phyloP scores from a whole-genome alignment of 2,797 vertebrate genomes.

The Fringilla coelebs region DNA sequence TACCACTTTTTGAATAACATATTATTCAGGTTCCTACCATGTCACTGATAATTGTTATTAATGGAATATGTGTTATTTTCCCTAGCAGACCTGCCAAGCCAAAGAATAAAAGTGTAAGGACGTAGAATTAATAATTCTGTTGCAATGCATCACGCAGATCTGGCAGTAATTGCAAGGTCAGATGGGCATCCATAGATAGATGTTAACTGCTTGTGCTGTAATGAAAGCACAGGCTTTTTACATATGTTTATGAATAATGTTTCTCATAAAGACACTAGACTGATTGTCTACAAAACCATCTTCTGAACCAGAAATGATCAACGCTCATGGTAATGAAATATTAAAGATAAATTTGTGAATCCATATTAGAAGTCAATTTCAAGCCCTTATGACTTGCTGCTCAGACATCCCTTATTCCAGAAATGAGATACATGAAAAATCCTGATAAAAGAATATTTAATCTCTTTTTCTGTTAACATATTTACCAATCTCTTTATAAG shows the following conservation, averaged over 20 bases:
- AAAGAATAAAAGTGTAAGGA: slow-evolving; percentile 63
- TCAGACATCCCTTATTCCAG: slow-evolving; percentile 52
- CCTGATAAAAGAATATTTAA: background rate
- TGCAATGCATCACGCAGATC: slow-evolving; percentile 61
- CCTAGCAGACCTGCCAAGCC: slow-evolving; percentile 27
- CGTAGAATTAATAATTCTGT: slow-evolving; percentile 69
- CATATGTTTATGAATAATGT: slow-evolving; percentile 70
- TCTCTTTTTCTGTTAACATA: background rate
- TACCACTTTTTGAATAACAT: background rate
- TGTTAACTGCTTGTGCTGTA: slow-evolving; percentile 67
- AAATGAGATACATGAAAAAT: slow-evolving; percentile 45
- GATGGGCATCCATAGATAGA: slow-evolving; percentile 60
- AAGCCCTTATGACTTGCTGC: slow-evolving; percentile 40
- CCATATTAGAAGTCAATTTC: slow-evolving; percentile 60
- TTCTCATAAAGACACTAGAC: slow-evolving; percentile 65
- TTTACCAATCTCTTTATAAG: slow-evolving; percentile 24
- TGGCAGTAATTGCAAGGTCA: slow-evolving; percentile 74
- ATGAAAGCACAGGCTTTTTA: slow-evolving; percentile 69
- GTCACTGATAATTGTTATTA: slow-evolving; percentile 67
- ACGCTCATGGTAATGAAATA: slow-evolving; percentile 69
- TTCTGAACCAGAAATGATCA: slow-evolving; percentile 62
- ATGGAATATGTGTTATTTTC: slow-evolving; percentile 43
- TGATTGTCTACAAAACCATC: slow-evolving; percentile 64
- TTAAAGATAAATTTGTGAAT: slow-evolving; percentile 68
- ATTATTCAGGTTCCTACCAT: background rate